These are phyloP conservation scores for Portunus trituberculatus DNA, from an alignment of 1,140 invertebrate species.

Conservation along the genomic window DNA sequence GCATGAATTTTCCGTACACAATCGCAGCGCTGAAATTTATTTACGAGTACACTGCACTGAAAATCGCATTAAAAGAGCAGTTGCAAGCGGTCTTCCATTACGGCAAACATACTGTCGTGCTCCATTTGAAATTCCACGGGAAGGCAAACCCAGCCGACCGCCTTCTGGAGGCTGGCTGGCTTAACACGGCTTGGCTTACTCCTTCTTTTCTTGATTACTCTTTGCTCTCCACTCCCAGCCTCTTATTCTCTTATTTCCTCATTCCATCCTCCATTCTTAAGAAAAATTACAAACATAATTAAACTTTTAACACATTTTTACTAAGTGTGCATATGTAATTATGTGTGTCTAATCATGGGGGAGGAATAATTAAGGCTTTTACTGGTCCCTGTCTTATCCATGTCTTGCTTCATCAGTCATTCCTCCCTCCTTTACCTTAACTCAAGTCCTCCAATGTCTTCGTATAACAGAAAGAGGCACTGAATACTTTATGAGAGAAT, in stretches of 20 bases:
- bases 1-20: conserved; percentile 75
- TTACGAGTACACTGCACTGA: conserved; percentile 73
- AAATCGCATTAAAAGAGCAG: conserved; percentile 75
- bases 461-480: neutral
- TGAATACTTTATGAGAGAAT: neutral
- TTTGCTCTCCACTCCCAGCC: neutral
- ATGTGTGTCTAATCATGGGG: neutral
- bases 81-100: conserved; percentile 67
- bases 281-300: neutral
- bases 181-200: neutral
- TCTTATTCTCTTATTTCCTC: conserved; percentile 34
- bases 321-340: neutral
- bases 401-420: too few relatives aligned
- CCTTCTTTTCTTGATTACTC: conserved; percentile 27
- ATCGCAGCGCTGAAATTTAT: conserved; percentile 67
- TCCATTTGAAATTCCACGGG: conserved; percentile 71
- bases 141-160: conserved; percentile 51
- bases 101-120: conserved; percentile 55
- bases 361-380: neutral
- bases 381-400: too few relatives aligned
- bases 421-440: neutral
- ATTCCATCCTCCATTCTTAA: neutral
- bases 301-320: neutral
- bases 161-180: conserved; percentile 24
- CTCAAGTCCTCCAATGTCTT: neutral